Base-by-base conservation (phyloP, 2,113 vertebrate genomes). In the Carassius carassius region DNA sequence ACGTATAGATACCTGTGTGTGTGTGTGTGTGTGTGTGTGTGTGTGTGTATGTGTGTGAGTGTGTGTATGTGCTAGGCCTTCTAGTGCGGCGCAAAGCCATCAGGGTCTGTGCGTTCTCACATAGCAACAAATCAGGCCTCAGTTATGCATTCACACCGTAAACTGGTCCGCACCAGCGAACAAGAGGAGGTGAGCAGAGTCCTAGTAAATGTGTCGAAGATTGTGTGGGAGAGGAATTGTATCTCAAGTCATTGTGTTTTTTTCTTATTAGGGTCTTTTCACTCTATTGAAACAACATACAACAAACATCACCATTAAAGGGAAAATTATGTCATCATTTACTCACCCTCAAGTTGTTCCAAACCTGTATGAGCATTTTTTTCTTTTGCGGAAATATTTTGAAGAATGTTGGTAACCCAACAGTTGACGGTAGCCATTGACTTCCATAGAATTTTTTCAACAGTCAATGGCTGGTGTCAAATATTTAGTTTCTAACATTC, bases 81-180 rank as follows among this genome's bases (percentile, higher is more conserved):
- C 19, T 19, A 37, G 58, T 75, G 13, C 35, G 87, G 88, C 90
- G 91, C 82, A 77, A 44, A 86, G 88, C 82, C 37, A 51, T 83
- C 87, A 87, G 85, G 44, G 74, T 69, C 78, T 35, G 51, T 32
- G 37, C 13, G 65, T 91, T 80, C 90, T 88, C 93, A 94, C 91
- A 93, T 88, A 89, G 91, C 92, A 89, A 90, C 89, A 94, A 92
- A 92, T 87, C 73, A 92, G 91, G 88, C 89, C 65, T 21, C 65
- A 91, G 90, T 92, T 93, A 92, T 85, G 89, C 93, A 91, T 93
- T 92, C 90, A 89, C 92, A 92, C 89, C 79, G 60, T 90, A 91
- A 90, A 89, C 86, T 89, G 88, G 89, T 90, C 88, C 82, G 83
- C 91, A 90, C 88, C 87, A 90, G 85, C 82, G 41, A 41, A 89